phyloP scores from a whole-genome alignment of 1,140 invertebrate species.

The Cherax quadricarinatus region DNA sequence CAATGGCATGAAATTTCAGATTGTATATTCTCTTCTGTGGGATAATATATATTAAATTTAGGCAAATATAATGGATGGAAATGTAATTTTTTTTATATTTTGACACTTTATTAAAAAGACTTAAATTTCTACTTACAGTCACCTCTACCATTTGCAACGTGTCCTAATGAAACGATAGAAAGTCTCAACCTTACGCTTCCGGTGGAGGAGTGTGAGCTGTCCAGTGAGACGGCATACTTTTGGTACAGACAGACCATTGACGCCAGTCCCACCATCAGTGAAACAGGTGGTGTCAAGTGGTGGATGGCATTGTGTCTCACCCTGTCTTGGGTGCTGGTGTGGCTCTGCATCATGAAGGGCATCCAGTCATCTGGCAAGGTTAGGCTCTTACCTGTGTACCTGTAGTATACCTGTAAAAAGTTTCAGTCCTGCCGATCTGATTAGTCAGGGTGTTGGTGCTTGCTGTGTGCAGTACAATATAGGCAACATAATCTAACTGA shows the following conservation, averaged over 20 bases:
- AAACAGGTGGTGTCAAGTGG: slow-evolving; percentile 89
- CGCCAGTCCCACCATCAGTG: slow-evolving; percentile 88
- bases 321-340: slow-evolving; percentile 95
- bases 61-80: too few relatives aligned
- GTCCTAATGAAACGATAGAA: slow-evolving; percentile 79
- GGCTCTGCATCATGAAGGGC: slow-evolving; percentile 98
- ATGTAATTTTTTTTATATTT: too few relatives aligned
- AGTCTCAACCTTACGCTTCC: slow-evolving; percentile 72
- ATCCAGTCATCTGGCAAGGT: slow-evolving; percentile 98
- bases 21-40: too few relatives aligned
- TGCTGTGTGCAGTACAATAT: too few relatives aligned
- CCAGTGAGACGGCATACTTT: slow-evolving; percentile 91
- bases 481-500: too few relatives aligned
- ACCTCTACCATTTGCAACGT: slow-evolving; percentile 89
- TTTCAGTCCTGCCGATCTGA: too few relatives aligned
- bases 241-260: slow-evolving; percentile 93
- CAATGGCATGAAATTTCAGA: too few relatives aligned
- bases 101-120: neutral
- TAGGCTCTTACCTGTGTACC: slow-evolving; percentile 66
- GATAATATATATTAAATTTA: too few relatives aligned
- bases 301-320: slow-evolving; percentile 96
- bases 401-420: too few relatives aligned
- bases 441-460: too few relatives aligned
- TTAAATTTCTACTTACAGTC: slow-evolving; percentile 78
- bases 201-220: slow-evolving; percentile 86